phyloP scores from a whole-genome alignment of 2,113 vertebrate species.

The Trochalopteron elliotii region DNA sequence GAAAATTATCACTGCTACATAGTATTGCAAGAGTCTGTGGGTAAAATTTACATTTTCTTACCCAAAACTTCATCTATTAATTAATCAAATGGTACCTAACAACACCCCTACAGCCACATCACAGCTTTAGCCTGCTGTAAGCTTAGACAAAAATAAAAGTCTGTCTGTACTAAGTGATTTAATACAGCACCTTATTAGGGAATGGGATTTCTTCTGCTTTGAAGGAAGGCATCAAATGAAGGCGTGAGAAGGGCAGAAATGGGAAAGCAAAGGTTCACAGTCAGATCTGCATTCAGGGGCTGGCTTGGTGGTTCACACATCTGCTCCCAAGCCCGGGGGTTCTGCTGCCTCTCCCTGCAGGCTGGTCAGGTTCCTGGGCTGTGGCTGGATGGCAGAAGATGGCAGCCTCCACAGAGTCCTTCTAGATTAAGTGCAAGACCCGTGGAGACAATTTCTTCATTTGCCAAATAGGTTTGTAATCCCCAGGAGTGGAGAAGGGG shows the following conservation, averaged over 20 bases:
- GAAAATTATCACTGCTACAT: not conserved
- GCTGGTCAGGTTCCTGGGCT: not conserved
- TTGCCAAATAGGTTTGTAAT: not conserved
- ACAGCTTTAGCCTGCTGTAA: not conserved
- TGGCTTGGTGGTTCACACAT: rapidly evolving
- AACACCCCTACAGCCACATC: not conserved
- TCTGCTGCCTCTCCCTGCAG: not conserved
- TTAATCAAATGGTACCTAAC: not conserved
- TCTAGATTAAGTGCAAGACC: not conserved
- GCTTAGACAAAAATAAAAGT: not conserved
- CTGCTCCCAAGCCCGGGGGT: rapidly evolving
- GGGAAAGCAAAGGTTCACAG: not conserved
- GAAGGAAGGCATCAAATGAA: not conserved
- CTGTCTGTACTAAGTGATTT: not conserved
- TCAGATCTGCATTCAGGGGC: not conserved
- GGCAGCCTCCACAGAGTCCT: not conserved
- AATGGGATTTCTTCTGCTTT: not conserved
- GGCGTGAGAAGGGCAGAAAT: not conserved
- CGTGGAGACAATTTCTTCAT: not conserved
- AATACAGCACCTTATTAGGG: not conserved
- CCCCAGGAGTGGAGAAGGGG: rapidly evolving
- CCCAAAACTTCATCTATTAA: not conserved
- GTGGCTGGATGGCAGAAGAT: not conserved
- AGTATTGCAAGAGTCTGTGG: not conserved
- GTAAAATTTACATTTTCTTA: conserved; percentile 14